Base-by-base conservation (phyloP, 1,140 invertebrate genomes). In the Helicoverpa zea region DNA sequence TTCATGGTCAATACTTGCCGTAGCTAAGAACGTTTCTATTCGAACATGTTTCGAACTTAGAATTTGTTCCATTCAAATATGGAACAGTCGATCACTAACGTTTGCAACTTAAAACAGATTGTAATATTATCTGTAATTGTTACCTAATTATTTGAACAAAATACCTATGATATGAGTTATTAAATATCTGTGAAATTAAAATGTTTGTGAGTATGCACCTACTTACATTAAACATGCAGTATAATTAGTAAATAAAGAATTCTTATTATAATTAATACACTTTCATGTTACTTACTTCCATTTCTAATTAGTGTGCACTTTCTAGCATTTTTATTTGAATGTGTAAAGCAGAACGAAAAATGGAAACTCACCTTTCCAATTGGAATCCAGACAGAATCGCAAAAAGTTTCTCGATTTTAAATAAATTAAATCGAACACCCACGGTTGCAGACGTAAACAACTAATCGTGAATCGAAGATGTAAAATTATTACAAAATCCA, bases 321-420 rank as follows among this genome's bases (percentile, higher is more conserved):
- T 77, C 74, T 77, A 63, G 64, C 47, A 77, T 63, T 52, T 77
- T 51, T 13, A 52, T 52, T 52, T 76, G 35, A 35, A 35, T 76
- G 51, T n/a, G 16, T 59, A 18, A 47, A 80, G 30, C 54, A 54
- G 14, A 35, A 35, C 16, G n/a, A 18, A 47, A 18, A 76, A 80
- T 54, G 72, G 47, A 68, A 59, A 82, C 87, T 89, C 70, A 89
- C 87, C 84, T 89, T 84, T 84, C 81, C 76, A 83, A 82, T 64
- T 59, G 77, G 82, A 85, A 83, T 89, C 86, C 86, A 87, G 83
- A 78, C 64, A 79, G 80, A 85, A 76, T 16, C 35, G 35, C 35
- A 35, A 35, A 35, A 23, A 35, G 35, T 35, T 35, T 5, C 7
- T 52, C 49, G 58, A 80, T 30, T 16, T 30, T 52, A 18, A 11